Evolutionary conservation across 2,113 vertebrate species (phyloP).

Genomic region (Leptobrachium ailaonicum): DNA sequence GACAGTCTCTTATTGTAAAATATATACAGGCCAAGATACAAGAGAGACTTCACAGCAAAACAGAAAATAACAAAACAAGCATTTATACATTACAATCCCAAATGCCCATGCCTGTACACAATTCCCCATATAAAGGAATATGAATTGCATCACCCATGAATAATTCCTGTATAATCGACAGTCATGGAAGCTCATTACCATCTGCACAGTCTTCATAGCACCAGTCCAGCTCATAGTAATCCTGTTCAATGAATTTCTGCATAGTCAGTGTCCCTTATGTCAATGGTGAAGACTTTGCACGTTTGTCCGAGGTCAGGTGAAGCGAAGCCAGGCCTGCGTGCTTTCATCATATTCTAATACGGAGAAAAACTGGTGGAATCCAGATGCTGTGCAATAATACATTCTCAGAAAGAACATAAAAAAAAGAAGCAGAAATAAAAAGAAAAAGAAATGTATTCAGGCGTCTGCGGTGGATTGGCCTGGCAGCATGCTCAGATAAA

Average conservation of each 20-base stretch:
- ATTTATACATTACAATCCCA: background rate
- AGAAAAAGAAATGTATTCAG: conserved; percentile 39
- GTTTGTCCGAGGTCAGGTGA: conserved; percentile 70
- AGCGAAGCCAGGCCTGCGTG: conserved; percentile 67
- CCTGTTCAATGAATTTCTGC: conserved; percentile 96
- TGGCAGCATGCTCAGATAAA: conserved; percentile 60
- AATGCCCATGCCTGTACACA: background rate
- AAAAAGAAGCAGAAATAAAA: background rate
- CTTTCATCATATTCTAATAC: conserved; percentile 52
- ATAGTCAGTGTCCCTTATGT: conserved; percentile 80
- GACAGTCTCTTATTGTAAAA: no score
- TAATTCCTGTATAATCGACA: conserved; percentile 14
- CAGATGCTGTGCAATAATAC: conserved; percentile 52
- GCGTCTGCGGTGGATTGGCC: conserved; percentile 55
- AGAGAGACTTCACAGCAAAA: no score
- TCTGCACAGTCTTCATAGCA: conserved; percentile 97
- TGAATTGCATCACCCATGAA: background rate
- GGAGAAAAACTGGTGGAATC: conserved; percentile 34
- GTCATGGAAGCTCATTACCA: conserved; percentile 76
- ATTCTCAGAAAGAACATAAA: conserved; percentile 57
- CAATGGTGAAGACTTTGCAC: conserved; percentile 56
- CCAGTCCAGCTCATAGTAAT: conserved; percentile 98
- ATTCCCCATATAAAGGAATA: background rate
- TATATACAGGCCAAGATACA: no score
- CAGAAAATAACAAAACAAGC: background rate